These are phyloP conservation scores for Bombylius major DNA, from an alignment of 2,888 invertebrate genomes.

Conservation along the genomic window DNA sequence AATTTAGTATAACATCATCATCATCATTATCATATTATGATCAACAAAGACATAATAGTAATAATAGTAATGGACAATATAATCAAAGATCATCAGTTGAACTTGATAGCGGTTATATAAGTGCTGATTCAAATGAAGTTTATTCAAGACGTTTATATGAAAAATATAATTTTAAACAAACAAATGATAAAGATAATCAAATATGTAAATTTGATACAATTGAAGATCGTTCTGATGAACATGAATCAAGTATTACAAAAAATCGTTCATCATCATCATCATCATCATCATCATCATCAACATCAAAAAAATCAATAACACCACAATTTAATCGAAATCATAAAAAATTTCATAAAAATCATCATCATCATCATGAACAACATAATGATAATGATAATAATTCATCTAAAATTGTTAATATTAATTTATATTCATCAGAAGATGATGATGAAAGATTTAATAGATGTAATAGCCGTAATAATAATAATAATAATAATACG, in stretches of 20 bases:
- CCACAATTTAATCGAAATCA: not conserved
- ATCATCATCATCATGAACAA: not conserved
- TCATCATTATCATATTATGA: slow-evolving; percentile 1
- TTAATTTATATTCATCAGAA: not conserved
- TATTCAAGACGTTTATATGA: slow-evolving; percentile 40
- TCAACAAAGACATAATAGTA: not conserved
- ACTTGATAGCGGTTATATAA: slow-evolving; percentile 74
- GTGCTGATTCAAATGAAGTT: slow-evolving; percentile 62
- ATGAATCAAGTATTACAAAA: slow-evolving; percentile 8
- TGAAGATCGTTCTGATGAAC: slow-evolving; percentile 27
- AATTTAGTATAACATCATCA: slow-evolving; percentile 1
- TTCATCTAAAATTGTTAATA: not conserved
- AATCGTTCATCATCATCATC: slow-evolving; percentile 18
- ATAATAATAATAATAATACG: slow-evolving; percentile 1
- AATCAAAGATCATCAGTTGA: slow-evolving; percentile 34
- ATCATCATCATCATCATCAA: slow-evolving; percentile 23
- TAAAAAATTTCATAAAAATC: not conserved
- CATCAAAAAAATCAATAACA: slow-evolving; percentile 20
- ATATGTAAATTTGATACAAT: slow-evolving; percentile 30
- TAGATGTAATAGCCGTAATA: slow-evolving; percentile 23
- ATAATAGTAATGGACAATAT: not conserved
- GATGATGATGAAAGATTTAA: slow-evolving; percentile 9
- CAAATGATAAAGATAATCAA: slow-evolving; percentile 25
- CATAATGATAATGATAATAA: not conserved
- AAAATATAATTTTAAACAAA: slow-evolving; percentile 33